These are phyloP conservation scores for Sphaerophoria taeniata DNA, from an alignment of 2,888 invertebrate species.

Conservation along the genomic window DNA sequence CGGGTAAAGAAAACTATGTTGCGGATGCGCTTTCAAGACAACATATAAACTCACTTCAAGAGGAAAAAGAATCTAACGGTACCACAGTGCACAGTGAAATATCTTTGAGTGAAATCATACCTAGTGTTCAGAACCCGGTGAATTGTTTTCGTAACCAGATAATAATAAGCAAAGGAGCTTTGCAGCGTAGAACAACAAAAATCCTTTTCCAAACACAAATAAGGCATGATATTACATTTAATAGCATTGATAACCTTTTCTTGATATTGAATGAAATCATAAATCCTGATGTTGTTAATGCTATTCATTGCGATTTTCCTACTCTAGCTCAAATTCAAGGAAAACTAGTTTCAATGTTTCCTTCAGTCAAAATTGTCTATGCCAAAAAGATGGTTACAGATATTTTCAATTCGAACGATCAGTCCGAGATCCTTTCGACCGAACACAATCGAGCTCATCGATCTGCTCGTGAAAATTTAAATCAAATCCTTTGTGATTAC, in stretches of 20 bases:
- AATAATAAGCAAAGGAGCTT: no score
- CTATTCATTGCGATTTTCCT: neutral
- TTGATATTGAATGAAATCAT: neutral
- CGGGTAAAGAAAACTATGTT: no score
- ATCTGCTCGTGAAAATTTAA: slow-evolving; percentile 38
- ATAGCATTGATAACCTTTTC: neutral
- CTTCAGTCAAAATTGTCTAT: slow-evolving; percentile 11
- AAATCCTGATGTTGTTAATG: neutral
- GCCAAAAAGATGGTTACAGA: slow-evolving; percentile 8
- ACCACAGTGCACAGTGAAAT: no score
- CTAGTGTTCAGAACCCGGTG: no score
- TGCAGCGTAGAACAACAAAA: neutral
- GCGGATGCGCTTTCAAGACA: no score
- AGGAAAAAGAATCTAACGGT: no score
- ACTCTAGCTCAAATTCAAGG: neutral
- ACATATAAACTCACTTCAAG: no score
- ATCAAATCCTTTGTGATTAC: slow-evolving; percentile 29
- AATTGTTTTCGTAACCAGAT: no score
- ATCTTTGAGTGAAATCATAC: no score
- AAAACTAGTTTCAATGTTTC: slow-evolving; percentile 7
- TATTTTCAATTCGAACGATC: slow-evolving; percentile 19
- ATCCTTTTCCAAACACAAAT: slow-evolving; percentile 1
- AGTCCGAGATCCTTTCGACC: slow-evolving; percentile 17
- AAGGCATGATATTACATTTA: neutral
- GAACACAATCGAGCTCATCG: slow-evolving; percentile 51